Conservation (phyloP, 1,140 invertebrate genomes). For the Chironomus tepperi region DNA sequence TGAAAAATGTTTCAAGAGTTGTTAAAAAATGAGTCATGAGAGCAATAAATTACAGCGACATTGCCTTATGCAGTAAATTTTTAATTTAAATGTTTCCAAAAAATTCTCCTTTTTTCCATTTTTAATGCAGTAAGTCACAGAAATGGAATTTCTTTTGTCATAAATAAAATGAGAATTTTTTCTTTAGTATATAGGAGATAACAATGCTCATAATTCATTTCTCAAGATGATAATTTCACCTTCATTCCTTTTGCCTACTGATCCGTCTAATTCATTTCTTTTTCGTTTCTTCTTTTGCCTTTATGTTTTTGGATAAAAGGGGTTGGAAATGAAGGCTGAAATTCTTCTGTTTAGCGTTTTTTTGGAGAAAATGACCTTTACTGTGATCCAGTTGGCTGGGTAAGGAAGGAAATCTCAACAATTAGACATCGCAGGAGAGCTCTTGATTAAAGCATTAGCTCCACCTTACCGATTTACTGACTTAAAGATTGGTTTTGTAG, state of each 20-base stretch:
- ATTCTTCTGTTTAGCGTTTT: too few species aligned
- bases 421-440: too few species aligned
- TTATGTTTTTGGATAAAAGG: not conserved
- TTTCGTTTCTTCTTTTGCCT: too few species aligned
- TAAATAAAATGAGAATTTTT: too few species aligned
- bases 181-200: not conserved
- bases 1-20: not conserved
- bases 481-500: too few species aligned
- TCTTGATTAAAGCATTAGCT: too few species aligned
- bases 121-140: not conserved
- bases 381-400: too few species aligned
- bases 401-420: too few species aligned
- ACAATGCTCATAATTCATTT: not conserved
- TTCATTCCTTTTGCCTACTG: conserved; percentile 19
- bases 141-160: too few species aligned
- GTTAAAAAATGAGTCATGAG: conserved; percentile 22
- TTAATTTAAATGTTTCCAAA: conserved; percentile 20
- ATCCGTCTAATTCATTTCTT: conserved; percentile 3
- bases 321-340: not conserved
- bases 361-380: too few species aligned
- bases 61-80: conserved; percentile 18
- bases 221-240: not conserved
- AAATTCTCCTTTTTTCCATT: not conserved
- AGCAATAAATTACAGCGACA: conserved; percentile 1
- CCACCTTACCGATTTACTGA: too few species aligned